phyloP scores from a whole-genome alignment of 1,140 invertebrate genomes.

The Anastrepha ludens region DNA sequence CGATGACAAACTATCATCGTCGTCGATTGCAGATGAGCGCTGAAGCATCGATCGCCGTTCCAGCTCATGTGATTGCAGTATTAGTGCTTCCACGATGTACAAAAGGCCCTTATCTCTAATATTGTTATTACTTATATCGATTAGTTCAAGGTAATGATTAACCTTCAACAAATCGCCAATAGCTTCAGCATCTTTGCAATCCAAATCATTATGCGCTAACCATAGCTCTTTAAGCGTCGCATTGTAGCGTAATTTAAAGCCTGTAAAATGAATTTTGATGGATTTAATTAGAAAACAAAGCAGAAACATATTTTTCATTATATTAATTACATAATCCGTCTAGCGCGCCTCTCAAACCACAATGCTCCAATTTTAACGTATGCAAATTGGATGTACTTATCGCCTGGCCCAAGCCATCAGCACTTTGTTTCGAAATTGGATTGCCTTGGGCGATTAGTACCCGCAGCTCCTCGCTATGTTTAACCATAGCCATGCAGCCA shows the following conservation, averaged over 20 bases:
- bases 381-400: conserved; percentile 80
- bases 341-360: conserved; percentile 80
- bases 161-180: conserved; percentile 82
- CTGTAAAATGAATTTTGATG: conserved; percentile 73
- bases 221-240: conserved; percentile 86
- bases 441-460: conserved; percentile 70
- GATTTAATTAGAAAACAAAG: not conserved
- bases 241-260: conserved; percentile 87
- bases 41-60: conserved; percentile 66
- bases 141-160: conserved; percentile 83
- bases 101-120: conserved; percentile 84
- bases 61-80: conserved; percentile 78
- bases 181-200: conserved; percentile 84
- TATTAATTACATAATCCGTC: conserved; percentile 79
- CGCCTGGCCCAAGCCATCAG: conserved; percentile 67
- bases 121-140: conserved; percentile 86
- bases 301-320: conserved; percentile 16
- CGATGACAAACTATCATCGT: conserved; percentile 67
- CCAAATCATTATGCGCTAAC: conserved; percentile 87
- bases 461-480: conserved; percentile 69
- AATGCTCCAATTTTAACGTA: conserved; percentile 85
- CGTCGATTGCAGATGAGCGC: conserved; percentile 67
- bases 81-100: conserved; percentile 83
- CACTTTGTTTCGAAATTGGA: conserved; percentile 69
- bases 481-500: conserved; percentile 71